Evolutionary conservation across 2,113 vertebrate genomes (phyloP).

Genomic region (Phaethornis superciliosus): DNA sequence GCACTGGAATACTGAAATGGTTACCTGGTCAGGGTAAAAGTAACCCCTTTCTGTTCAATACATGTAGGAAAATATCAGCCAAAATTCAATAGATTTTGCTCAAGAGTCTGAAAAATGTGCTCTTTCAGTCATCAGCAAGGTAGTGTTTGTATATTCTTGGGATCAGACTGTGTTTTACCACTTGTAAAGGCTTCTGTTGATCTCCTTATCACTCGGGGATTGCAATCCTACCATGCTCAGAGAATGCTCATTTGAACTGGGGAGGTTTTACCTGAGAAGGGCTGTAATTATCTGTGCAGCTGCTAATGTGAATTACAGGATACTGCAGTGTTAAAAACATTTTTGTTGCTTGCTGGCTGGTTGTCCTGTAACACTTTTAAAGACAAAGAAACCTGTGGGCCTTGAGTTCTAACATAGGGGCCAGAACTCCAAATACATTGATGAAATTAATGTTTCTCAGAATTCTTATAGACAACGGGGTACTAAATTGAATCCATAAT

Average conservation of each 20-base stretch:
- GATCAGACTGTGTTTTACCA: background rate
- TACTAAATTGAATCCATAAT: background rate
- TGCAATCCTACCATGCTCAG: background rate
- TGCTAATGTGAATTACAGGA: background rate
- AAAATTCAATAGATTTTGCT: background rate
- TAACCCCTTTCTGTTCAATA: background rate
- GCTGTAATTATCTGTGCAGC: slow-evolving; percentile 5
- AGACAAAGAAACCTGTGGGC: background rate
- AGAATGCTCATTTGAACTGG: background rate
- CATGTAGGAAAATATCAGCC: background rate
- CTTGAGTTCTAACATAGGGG: background rate
- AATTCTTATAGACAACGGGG: background rate
- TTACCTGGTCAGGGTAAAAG: background rate
- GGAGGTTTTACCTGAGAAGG: background rate
- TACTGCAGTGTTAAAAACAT: background rate
- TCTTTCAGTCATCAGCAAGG: background rate
- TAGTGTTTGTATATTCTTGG: background rate
- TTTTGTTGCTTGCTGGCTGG: background rate
- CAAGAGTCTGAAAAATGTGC: background rate
- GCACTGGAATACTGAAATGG: background rate
- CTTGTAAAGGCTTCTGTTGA: background rate
- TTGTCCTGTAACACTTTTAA: background rate
- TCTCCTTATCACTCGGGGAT: background rate
- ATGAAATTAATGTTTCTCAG: background rate
- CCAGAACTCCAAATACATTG: background rate